Evolutionary conservation across 2,113 vertebrate species (phyloP).

Genomic region (Fregata magnificens): DNA sequence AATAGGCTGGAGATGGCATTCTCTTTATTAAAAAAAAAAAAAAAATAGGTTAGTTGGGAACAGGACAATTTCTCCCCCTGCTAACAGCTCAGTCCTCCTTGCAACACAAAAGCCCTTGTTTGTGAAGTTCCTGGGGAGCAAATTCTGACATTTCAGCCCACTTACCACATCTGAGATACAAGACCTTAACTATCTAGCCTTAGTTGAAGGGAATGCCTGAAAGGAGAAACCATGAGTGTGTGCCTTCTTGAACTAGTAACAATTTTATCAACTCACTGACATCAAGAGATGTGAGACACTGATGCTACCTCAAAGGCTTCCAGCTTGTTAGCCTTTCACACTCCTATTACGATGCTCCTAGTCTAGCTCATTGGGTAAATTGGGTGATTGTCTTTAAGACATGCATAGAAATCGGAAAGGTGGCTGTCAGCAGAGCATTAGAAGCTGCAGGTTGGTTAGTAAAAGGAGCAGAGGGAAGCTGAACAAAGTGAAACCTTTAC

Average conservation of each 20-base stretch:
- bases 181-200: constrained; percentile 7
- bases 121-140: neutral
- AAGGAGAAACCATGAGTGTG: neutral
- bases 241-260: constrained; percentile 30
- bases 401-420: constrained; percentile 24
- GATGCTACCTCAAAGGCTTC: constrained; percentile 46
- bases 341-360: constrained; percentile 37
- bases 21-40: neutral
- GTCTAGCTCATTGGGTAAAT: constrained; percentile 30
- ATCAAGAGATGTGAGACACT: constrained; percentile 16
- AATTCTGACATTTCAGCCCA: constrained; percentile 29
- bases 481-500: neutral
- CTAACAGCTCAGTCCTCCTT: neutral
- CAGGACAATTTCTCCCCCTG: neutral
- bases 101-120: neutral
- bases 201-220: constrained; percentile 18
- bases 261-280: constrained; percentile 31
- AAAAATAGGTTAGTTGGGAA: neutral
- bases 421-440: neutral
- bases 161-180: neutral
- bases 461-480: neutral
- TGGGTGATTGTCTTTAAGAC: constrained; percentile 54
- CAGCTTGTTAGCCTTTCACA: constrained; percentile 62
- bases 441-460: neutral
- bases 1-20: neutral